Percentiles rank a stretch among this genome's conserved stretches.
Conservation (phyloP, 2,888 invertebrate genomes). For the Callimorpha dominula region DNA sequence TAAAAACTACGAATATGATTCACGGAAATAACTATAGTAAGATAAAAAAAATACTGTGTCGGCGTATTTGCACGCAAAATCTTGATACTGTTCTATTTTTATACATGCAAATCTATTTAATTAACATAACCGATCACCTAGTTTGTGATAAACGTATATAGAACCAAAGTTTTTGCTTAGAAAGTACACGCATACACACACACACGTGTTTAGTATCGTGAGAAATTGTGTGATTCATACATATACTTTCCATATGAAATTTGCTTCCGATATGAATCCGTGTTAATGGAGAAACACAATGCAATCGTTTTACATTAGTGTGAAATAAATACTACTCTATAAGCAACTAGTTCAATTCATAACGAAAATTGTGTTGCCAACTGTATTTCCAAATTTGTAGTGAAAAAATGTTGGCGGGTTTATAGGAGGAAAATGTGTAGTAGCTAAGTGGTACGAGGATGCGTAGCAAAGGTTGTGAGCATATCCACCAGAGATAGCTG, state of each 20-base stretch:
- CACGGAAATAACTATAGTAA: neutral
- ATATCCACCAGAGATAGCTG: too few relatives aligned
- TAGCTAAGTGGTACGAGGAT: too few relatives aligned
- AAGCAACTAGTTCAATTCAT: neutral
- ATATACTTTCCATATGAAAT: slow-evolving; percentile 55
- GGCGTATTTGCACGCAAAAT: neutral
- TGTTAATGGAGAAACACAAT: slow-evolving; percentile 17
- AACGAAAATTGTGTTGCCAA: neutral
- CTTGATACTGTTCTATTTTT: neutral
- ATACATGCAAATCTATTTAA: slow-evolving; percentile 7
- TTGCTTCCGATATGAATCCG: slow-evolving; percentile 46
- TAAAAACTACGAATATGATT: neutral
- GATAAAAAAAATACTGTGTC: neutral
- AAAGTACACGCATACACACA: slow-evolving; percentile 40
- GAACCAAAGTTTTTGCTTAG: slow-evolving; percentile 30
- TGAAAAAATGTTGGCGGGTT: too few relatives aligned
- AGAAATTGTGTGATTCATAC: slow-evolving; percentile 37
- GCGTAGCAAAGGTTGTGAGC: too few relatives aligned
- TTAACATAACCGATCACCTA: slow-evolving; percentile 34
- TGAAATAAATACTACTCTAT: neutral
- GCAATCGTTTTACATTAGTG: neutral
- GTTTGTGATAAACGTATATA: slow-evolving; percentile 9
- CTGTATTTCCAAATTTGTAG: too few relatives aligned
- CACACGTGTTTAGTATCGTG: slow-evolving; percentile 16
- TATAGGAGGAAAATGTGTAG: too few relatives aligned